Conservation (phyloP, 1,140 invertebrate species). For the Drosophila albomicans region DNA sequence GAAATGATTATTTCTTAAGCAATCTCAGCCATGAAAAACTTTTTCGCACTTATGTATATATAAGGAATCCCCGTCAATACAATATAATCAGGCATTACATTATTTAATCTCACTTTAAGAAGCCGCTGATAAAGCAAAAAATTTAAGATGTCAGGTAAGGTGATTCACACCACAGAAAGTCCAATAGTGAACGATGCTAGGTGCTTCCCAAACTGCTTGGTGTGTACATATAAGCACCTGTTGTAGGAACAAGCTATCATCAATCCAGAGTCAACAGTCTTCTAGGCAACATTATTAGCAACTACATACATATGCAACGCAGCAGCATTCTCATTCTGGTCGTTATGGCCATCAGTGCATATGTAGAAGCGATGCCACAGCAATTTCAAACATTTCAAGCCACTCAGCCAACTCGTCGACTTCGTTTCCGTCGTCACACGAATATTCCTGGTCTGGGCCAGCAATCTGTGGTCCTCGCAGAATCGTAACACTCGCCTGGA, state of each 20-base stretch:
- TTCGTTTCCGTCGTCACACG: slow-evolving; percentile 70
- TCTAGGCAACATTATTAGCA: slow-evolving; percentile 22
- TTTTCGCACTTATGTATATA: too few relatives aligned
- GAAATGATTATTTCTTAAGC: too few relatives aligned
- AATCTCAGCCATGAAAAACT: too few relatives aligned
- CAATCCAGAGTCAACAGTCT: slow-evolving; percentile 34
- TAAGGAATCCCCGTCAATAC: not conserved
- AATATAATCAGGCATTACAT: not conserved
- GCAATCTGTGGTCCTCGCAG: slow-evolving; percentile 74
- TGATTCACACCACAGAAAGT: slow-evolving; percentile 43
- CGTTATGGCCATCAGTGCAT: slow-evolving; percentile 52
- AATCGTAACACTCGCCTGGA: slow-evolving; percentile 75
- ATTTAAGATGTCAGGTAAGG: slow-evolving; percentile 37
- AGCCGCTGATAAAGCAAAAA: slow-evolving; percentile 48
- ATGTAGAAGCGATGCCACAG: slow-evolving; percentile 59
- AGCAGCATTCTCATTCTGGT: slow-evolving; percentile 51
- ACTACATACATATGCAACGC: slow-evolving; percentile 51
- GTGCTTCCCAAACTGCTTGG: slow-evolving; percentile 38
- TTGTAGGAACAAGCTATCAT: slow-evolving; percentile 19
- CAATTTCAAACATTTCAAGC: slow-evolving; percentile 41
- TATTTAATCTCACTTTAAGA: not conserved
- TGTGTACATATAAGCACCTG: slow-evolving; percentile 41
- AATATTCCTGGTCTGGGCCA: slow-evolving; percentile 76
- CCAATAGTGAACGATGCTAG: not conserved
- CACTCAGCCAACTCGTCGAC: slow-evolving; percentile 28